phyloP scores from a whole-genome alignment of 2,888 invertebrate genomes.

The Craniophora ligustri region DNA sequence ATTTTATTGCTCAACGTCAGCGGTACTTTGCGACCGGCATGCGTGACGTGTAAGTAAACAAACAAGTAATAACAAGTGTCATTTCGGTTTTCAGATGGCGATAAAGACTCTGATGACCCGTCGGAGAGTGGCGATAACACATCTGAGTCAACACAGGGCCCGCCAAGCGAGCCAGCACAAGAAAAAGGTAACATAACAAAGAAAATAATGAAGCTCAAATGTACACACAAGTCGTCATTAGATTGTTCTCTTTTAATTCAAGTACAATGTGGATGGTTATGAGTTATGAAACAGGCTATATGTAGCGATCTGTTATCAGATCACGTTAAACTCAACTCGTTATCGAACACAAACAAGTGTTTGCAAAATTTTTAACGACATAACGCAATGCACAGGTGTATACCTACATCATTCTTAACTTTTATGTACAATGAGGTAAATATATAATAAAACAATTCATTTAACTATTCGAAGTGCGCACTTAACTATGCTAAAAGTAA shows the following conservation, averaged over 20 bases:
- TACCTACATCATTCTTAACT: conserved; percentile 12
- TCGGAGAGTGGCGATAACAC: conserved; percentile 87
- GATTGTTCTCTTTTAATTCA: conserved; percentile 12
- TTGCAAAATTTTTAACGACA: conserved; percentile 52
- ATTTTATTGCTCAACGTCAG: conserved; percentile 27
- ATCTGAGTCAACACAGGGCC: conserved; percentile 83
- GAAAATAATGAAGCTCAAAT: conserved; percentile 8
- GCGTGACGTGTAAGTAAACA: conserved; percentile 59
- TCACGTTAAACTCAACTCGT: conserved; percentile 42
- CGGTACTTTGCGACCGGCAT: conserved; percentile 10
- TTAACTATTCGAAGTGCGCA: too few relatives aligned
- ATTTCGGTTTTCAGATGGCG: conserved; percentile 80
- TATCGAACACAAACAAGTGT: conserved; percentile 49
- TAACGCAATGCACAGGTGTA: conserved; percentile 4
- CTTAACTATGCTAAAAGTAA: too few relatives aligned
- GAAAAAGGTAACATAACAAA: conserved; percentile 78
- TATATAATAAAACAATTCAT: too few relatives aligned
- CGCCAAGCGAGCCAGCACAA: conserved; percentile 82
- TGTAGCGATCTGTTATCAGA: conserved; percentile 50
- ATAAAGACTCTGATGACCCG: conserved; percentile 86
- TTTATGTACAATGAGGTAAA: too few relatives aligned
- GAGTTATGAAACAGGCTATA: conserved; percentile 36
- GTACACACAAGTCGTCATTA: neutral
- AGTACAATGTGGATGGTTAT: conserved; percentile 6
- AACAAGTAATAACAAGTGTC: conserved; percentile 57